Evolutionary conservation across 2,113 vertebrate genomes (phyloP).

Genomic region (Cettia cetti): DNA sequence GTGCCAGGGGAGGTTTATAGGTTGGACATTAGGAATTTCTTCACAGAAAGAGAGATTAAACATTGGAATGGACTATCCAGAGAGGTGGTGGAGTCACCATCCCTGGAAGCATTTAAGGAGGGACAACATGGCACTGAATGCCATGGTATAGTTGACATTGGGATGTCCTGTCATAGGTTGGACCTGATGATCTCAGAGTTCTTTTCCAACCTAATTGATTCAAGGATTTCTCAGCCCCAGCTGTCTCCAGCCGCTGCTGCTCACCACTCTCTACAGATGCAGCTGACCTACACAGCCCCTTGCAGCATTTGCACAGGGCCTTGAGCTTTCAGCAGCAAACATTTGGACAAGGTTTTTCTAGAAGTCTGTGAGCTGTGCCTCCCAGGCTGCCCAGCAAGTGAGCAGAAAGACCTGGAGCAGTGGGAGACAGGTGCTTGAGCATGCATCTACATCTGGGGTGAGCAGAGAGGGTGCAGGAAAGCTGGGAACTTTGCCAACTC

Average conservation of each 20-base stretch:
- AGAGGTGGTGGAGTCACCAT: not conserved
- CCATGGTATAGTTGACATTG: not conserved
- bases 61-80: not conserved
- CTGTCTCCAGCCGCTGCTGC: fast-evolving
- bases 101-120: not conserved
- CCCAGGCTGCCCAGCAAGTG: fast-evolving
- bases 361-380: not conserved
- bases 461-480: not conserved
- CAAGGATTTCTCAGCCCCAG: not conserved
- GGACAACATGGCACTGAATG: not conserved
- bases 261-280: fast-evolving
- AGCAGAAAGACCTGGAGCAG: not conserved
- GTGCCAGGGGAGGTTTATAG: not conserved
- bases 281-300: fast-evolving
- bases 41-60: not conserved
- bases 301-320: too few relatives aligned
- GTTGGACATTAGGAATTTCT: not conserved
- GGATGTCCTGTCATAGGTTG: not conserved
- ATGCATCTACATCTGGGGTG: fast-evolving
- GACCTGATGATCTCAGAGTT: not conserved
- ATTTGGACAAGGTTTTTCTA: not conserved
- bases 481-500: not conserved
- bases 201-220: not conserved
- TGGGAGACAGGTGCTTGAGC: fast-evolving
- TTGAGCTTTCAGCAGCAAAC: not conserved